Conservation (phyloP, 2,113 vertebrate species). For the Sylvietta virens region DNA sequence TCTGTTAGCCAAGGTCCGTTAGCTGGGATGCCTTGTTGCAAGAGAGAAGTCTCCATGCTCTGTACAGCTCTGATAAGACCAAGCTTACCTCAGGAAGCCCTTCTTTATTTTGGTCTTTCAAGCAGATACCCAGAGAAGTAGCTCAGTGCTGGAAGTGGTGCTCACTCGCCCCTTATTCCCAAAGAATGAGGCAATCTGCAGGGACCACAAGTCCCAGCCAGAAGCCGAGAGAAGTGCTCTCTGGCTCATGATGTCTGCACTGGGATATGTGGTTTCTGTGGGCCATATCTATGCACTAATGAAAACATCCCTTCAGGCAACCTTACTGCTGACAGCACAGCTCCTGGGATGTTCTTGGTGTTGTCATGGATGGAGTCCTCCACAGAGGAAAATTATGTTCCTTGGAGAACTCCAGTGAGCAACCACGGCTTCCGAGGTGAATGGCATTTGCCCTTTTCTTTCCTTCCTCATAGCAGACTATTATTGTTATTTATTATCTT, state of each 20-base stretch:
- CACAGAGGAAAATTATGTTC: not conserved
- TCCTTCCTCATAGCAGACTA: conserved; percentile 25
- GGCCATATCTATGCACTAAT: not conserved
- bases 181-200: not conserved
- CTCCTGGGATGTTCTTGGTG: not conserved
- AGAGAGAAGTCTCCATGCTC: not conserved
- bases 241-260: not conserved
- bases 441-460: conserved; percentile 48
- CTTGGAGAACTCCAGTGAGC: not conserved
- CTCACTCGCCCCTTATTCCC: not conserved
- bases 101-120: not conserved
- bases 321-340: not conserved
- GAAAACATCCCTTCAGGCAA: not conserved
- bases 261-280: not conserved
- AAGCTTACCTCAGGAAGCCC: not conserved
- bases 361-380: not conserved
- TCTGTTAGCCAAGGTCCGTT: conserved; percentile 90
- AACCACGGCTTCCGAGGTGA: conserved; percentile 31
- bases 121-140: not conserved
- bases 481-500: conserved; percentile 63
- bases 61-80: not conserved
- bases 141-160: not conserved
- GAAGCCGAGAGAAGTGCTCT: not conserved
- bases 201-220: not conserved
- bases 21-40: conserved; percentile 81